Evolutionary conservation across 92 coral and sea anemone genomes (phyloP), one percentile per base, ranked within the genome.

Genomic region (Hydrozoanthus gracilis): DNA sequence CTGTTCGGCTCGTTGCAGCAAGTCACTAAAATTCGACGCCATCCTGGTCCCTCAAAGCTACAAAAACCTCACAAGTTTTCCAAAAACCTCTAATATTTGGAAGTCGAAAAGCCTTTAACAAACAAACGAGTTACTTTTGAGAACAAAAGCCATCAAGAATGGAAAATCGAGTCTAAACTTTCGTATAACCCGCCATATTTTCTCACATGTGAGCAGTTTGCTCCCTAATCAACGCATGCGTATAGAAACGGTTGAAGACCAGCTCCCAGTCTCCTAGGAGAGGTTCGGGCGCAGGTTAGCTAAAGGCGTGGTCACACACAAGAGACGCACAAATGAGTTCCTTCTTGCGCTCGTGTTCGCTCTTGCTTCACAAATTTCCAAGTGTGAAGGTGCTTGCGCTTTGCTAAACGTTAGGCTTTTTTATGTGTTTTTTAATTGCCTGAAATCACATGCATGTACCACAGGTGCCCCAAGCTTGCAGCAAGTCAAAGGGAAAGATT

Each of bases 1-100:
- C 85, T 96, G 99, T 60, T 96, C 99, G 9, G 99, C 99, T 83
- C 95, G 99, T 46, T 96, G 99, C 80, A 96, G 87, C 87, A 96
- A 84, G 66, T 96, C 99, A 35, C 99, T 93, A 86, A 96, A 96
- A 71, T 92, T 94, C 82, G 95, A 91, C 74, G 98, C 89, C 98
- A 95, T 96, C 80, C 86, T 91, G 74, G 68, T 80, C 11, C 69
- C 49, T 35, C 14, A 35, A 17, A 17, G 44, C 45, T 48, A 51
- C 20, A 18, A 8, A 39, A 66, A 71, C 54, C 51, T 39, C 35
- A 45, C 46, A 6, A 12, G 2, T 8, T 3, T 20, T 45, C 3
- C 14, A 15, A 51, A 11, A 10, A 7, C 48, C 10, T 3, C 13
- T 15, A 4, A 4, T 15, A 45, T 12, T 35, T 7, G 5, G 11